Evolutionary conservation across 2,888 invertebrate species (phyloP), one percentile per base, ranked within the genome.

Genomic region (Malthinus flaveolus): DNA sequence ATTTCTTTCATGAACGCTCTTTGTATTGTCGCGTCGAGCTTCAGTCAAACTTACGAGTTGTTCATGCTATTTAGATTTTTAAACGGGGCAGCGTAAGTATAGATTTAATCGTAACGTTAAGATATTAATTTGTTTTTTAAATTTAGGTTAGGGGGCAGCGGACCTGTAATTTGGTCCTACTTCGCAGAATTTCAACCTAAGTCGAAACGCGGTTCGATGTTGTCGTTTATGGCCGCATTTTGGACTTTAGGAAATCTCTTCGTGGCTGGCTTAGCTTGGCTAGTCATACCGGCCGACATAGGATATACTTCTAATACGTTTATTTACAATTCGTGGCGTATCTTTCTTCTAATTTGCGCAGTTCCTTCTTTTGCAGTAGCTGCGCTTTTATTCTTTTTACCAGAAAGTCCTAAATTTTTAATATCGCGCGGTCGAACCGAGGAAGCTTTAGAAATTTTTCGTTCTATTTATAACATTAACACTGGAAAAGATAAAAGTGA

Each of bases 131-230:
- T 49, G 11, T n/a, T 12, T 13, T 49, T 50, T 32, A 62, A 61
- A 46, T 80, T 82, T 79, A 92, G 92, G 65, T 85, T 93, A 69
- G 93, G 93, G 69, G 93, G 93, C 64, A 92, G 91, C 73, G 90
- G 95, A 76, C 95, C 95, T 59, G 94, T 95, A 66, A 93, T 95
- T 78, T 95, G 95, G 92, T 92, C 95, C 13, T 95, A 95, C 80
- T 95, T 93, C 79, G 93, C 93, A 61, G 95, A 95, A 81, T 95
- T 95, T 79, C 95, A 95, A 80, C 94, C 95, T 56, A 93, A 92
- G 80, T 84, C 89, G 68, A 92, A 91, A 75, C 85, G 95, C 68
- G 95, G 95, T 49, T 90, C 92, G 51, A 95, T 95, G 94, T 82
- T 95, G 69, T 93, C 93, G 70, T 91, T 93, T 76, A 91, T 95